A percentile compares a stretch with the other conserved stretches of the same genome.
These are phyloP conservation scores for Sturnira hondurensis DNA, from an alignment of 2,113 vertebrate genomes.

Conservation along the genomic window DNA sequence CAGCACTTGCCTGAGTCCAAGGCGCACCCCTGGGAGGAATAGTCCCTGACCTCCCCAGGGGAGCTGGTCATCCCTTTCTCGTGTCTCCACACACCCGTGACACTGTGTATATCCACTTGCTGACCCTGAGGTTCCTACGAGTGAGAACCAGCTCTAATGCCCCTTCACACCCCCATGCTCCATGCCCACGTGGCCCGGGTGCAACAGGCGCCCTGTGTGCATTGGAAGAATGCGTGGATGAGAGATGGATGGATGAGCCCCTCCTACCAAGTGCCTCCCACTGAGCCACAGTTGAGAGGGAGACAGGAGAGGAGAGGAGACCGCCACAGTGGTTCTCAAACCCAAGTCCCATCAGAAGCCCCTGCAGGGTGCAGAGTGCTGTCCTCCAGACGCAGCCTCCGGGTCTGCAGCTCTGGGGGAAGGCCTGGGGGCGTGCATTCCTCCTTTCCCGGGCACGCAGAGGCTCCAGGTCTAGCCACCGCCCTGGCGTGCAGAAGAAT, in stretches of 20 bases:
- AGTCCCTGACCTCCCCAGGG: not conserved
- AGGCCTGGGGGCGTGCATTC: not conserved
- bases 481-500: not conserved
- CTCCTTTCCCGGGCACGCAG: not conserved
- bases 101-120: not conserved
- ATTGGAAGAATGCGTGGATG: not conserved
- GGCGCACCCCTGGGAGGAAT: not conserved
- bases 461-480: not conserved
- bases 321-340: not conserved
- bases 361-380: not conserved
- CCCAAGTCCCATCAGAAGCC: not conserved
- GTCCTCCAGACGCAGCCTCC: not conserved
- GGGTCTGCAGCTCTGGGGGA: not conserved
- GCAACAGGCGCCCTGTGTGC: not conserved
- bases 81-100: not conserved
- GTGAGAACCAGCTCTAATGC: not conserved
- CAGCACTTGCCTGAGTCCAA: not conserved
- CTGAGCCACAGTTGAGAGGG: not conserved
- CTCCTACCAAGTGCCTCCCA: not conserved
- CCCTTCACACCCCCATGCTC: not conserved
- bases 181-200: not conserved
- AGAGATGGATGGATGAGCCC: not conserved
- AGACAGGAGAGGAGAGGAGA: too few species aligned
- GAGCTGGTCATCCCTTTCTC: not conserved
- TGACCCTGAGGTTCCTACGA: not conserved